Conservation (phyloP, 2,888 invertebrate genomes). For the Leptinotarsa juncta region DNA sequence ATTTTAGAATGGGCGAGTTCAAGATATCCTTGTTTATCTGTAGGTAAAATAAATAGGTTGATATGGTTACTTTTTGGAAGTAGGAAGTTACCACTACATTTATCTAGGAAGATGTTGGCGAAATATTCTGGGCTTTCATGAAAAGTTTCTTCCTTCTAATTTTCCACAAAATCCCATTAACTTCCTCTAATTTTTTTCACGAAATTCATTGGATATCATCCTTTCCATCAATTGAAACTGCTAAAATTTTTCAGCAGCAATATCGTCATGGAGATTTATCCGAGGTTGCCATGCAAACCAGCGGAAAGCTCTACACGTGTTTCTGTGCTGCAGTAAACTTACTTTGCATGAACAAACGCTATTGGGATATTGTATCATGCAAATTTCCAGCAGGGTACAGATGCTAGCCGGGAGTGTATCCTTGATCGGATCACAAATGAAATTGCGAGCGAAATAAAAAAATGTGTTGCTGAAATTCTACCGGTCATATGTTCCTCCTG, state of each 20-base stretch:
- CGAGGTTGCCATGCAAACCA: neutral
- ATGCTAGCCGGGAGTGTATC: constrained; percentile 8
- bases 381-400: constrained; percentile 8
- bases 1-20: no score
- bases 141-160: no score
- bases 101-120: no score
- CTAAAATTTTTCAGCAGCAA: neutral
- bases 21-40: no score
- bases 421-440: neutral
- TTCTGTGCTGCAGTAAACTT: constrained; percentile 1
- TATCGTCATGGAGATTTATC: neutral
- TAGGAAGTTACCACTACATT: no score
- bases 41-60: no score
- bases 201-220: neutral
- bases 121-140: no score
- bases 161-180: no score
- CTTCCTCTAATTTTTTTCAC: neutral
- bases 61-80: no score
- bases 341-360: constrained; percentile 12
- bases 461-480: no score
- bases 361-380: constrained; percentile 12
- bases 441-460: neutral
- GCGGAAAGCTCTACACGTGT: constrained; percentile 1
- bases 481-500: no score
- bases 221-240: neutral